phyloP scores from a whole-genome alignment of 2,113 vertebrate species.

The Lampris incognitus region DNA sequence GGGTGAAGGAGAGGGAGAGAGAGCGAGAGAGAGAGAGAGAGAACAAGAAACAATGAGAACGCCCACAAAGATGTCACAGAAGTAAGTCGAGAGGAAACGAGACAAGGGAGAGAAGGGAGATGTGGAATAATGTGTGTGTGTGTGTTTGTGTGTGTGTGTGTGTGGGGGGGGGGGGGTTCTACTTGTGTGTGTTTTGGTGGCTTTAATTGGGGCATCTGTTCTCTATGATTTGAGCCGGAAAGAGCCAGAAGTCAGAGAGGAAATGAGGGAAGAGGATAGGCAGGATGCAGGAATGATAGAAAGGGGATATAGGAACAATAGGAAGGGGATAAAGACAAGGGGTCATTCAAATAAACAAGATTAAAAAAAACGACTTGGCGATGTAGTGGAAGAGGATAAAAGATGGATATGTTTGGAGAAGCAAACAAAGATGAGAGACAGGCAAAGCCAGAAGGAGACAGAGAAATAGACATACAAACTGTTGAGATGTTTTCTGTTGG shows the following conservation, averaged over 20 bases:
- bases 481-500: no score
- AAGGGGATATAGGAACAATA: no score
- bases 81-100: not conserved
- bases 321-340: not conserved
- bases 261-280: no score
- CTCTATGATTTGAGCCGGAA: not conserved
- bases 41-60: not conserved
- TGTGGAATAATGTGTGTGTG: not conserved
- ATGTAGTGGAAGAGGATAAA: no score
- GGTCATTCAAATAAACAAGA: no score
- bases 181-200: not conserved
- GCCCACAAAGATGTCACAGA: not conserved
- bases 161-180: not conserved
- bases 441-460: not conserved
- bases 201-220: slow-evolving; percentile 2
- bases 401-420: not conserved
- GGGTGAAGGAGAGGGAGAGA: no score
- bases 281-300: not conserved
- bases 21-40: no score
- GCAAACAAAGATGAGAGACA: no score
- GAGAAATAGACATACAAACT: no score
- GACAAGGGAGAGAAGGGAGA: not conserved
- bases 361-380: no score
- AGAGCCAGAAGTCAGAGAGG: not conserved
- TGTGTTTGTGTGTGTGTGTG: no score